Evolutionary conservation across 2,113 vertebrate genomes (phyloP).

Genomic region (Ictidomys tridecemlineatus): DNA sequence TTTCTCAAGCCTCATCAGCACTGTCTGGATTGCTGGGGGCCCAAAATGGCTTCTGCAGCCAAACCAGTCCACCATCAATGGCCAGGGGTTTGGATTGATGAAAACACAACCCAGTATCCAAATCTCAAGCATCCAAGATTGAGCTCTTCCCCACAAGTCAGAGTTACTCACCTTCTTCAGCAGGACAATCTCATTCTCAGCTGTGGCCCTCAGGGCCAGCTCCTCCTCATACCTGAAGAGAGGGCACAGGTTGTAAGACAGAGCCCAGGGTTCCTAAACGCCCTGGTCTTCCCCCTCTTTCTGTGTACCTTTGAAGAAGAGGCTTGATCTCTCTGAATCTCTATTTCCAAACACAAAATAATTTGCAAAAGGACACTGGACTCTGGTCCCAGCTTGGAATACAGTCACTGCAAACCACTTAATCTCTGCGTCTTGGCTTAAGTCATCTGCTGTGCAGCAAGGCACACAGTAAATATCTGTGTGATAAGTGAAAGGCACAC

Average conservation of each 20-base stretch:
- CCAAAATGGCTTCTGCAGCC: not conserved
- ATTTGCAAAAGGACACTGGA: not conserved
- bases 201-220: constrained; percentile 91
- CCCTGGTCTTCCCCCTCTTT: not conserved
- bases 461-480: not conserved
- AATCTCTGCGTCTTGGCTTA: not conserved
- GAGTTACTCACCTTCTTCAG: constrained; percentile 92
- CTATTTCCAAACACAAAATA: not conserved
- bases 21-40: not conserved
- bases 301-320: not conserved
- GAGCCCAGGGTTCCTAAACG: not conserved
- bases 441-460: not conserved
- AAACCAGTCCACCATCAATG: not conserved
- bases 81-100: not conserved
- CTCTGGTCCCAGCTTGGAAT: not conserved
- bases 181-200: constrained; percentile 94
- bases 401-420: not conserved
- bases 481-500: not conserved
- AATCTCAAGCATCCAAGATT: not conserved
- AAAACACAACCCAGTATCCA: not conserved
- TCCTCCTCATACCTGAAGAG: constrained; percentile 93
- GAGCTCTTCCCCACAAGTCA: rapidly evolving
- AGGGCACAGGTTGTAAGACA: not conserved
- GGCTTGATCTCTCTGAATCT: not conserved
- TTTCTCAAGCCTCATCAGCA: not conserved